These are phyloP conservation scores for Myotis brandtii DNA, from an alignment of 2,113 vertebrate species.

Conservation along the genomic window DNA sequence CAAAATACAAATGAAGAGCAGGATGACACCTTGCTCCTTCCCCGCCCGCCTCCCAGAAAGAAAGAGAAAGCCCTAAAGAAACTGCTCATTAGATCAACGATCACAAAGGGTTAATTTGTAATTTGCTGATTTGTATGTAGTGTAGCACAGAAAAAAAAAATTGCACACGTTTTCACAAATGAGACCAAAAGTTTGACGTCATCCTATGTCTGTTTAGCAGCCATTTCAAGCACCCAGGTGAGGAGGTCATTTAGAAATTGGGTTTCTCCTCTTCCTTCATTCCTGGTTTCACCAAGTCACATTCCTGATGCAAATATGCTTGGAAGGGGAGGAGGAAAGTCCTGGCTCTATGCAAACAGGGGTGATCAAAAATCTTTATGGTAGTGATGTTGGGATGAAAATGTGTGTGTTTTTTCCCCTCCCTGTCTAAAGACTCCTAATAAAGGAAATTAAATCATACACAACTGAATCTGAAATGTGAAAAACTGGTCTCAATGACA, in stretches of 20 bases:
- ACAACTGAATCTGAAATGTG: conserved; percentile 46
- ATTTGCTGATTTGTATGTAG: conserved; percentile 54
- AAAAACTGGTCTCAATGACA: background rate
- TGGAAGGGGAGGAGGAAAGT: background rate
- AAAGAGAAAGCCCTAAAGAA: conserved; percentile 60
- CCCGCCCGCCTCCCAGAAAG: conserved; percentile 60
- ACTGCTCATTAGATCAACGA: background rate
- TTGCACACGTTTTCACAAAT: conserved; percentile 66
- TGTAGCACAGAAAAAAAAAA: conserved; percentile 67
- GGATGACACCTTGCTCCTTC: conserved; percentile 61
- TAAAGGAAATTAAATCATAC: background rate
- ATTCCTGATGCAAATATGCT: conserved; percentile 51
- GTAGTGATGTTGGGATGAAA: background rate
- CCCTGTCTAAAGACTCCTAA: conserved; percentile 30
- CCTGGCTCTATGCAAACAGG: conserved; percentile 28
- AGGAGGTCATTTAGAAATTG: background rate
- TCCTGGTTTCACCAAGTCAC: background rate
- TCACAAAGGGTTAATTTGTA: conserved; percentile 39
- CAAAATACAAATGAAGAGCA: conserved; percentile 85
- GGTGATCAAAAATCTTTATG: background rate
- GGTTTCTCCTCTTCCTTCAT: background rate
- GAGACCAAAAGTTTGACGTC: conserved; percentile 32
- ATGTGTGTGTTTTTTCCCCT: background rate
- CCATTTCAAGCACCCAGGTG: background rate
- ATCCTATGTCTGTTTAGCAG: conserved; percentile 33